Percentiles rank a stretch among this genome's conserved stretches.
Conservation (phyloP, 1,140 invertebrate species). For the Drosophila tristis region DNA sequence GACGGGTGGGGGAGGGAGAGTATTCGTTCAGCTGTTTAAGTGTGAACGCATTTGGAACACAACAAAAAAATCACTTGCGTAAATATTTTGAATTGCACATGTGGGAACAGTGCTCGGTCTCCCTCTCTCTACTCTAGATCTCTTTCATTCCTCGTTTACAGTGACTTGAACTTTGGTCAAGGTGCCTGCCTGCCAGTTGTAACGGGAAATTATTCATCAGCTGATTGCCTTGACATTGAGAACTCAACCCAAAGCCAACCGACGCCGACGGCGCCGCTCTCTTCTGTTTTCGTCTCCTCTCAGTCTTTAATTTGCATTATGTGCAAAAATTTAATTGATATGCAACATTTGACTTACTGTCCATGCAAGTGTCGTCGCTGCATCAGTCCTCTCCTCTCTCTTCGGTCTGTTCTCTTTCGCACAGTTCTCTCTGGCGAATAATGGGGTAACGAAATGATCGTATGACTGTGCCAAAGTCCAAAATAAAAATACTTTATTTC, state of each 20-base stretch:
- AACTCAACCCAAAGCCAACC: no score
- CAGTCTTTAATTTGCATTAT: constrained; percentile 8
- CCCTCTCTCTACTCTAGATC: not conserved
- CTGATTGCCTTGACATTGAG: constrained; percentile 40
- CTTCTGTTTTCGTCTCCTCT: not conserved
- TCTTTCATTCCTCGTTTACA: constrained; percentile 1
- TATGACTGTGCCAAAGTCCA: constrained; percentile 81
- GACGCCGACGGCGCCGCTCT: not conserved
- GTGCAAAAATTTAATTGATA: constrained; percentile 28
- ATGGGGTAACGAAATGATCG: constrained; percentile 77
- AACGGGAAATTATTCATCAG: constrained; percentile 41
- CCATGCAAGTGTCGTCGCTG: constrained; percentile 21
- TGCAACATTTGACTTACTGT: constrained; percentile 40
- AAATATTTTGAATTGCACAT: constrained; percentile 27
- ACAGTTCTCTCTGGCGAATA: constrained; percentile 30
- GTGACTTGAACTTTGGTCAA: constrained; percentile 44
- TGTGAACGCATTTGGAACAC: no score
- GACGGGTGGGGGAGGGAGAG: no score
- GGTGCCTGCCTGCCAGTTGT: constrained; percentile 24
- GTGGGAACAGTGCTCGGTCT: not conserved
- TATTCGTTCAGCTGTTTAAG: no score
- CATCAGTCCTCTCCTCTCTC: not conserved
- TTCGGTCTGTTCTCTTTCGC: not conserved
- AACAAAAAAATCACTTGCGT: constrained; percentile 25
- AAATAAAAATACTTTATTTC: constrained; percentile 78